These are phyloP conservation scores for Cordilura impudica DNA, from an alignment of 2,888 invertebrate genomes.

Conservation along the genomic window DNA sequence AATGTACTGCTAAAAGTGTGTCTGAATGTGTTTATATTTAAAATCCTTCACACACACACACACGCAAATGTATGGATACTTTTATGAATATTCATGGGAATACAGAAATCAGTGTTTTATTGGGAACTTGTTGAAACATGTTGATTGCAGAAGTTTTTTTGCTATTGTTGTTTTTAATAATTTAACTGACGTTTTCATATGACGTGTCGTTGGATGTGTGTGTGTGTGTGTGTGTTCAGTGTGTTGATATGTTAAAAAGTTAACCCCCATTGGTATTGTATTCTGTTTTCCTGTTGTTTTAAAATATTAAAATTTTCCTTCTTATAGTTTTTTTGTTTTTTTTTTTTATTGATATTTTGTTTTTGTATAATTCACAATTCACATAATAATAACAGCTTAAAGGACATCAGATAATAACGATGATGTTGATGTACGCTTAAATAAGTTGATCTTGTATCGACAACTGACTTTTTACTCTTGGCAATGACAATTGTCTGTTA, in stretches of 20 bases:
- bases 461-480: slow-evolving; percentile 24
- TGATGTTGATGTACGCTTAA: slow-evolving; percentile 1
- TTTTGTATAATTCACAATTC: slow-evolving; percentile 46
- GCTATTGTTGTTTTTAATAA: slow-evolving; percentile 53
- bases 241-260: slow-evolving; percentile 32
- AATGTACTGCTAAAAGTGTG: neutral
- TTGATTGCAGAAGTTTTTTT: slow-evolving; percentile 49
- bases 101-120: slow-evolving; percentile 5
- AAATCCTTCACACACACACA: neutral
- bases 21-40: neutral
- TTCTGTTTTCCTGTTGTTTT: slow-evolving; percentile 49
- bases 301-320: neutral
- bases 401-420: slow-evolving; percentile 7
- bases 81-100: too few species aligned
- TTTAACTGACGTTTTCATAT: slow-evolving; percentile 52
- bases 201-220: neutral
- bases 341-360: neutral
- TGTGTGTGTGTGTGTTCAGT: neutral
- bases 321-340: neutral
- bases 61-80: neutral
- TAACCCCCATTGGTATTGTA: slow-evolving; percentile 44
- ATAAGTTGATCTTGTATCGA: slow-evolving; percentile 8
- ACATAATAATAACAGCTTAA: slow-evolving; percentile 2
- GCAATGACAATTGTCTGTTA: slow-evolving; percentile 45
- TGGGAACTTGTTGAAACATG: slow-evolving; percentile 41